phyloP scores from a whole-genome alignment of 1,140 invertebrate species.

The Trialeurodes vaporariorum region DNA sequence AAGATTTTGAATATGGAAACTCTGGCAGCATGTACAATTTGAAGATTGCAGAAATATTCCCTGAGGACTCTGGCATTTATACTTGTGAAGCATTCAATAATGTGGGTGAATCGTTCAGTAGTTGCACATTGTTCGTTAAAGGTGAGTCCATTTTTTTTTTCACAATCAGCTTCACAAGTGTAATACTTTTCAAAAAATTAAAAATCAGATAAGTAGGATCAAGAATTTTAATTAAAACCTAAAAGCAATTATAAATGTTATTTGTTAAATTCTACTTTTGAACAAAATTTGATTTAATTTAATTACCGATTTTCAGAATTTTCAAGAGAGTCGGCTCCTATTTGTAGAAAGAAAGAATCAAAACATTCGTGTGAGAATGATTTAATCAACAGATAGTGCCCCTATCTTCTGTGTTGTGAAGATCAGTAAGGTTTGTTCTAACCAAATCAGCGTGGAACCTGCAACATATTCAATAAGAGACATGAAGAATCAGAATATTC shows the following conservation, averaged over 20 bases:
- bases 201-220: not conserved
- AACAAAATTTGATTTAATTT: not conserved
- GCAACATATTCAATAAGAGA: too few relatives aligned
- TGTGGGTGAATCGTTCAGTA: constrained; percentile 83
- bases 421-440: not conserved
- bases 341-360: too few relatives aligned
- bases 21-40: constrained; percentile 84
- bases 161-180: not conserved
- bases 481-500: too few relatives aligned
- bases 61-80: constrained; percentile 85
- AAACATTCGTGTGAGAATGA: too few relatives aligned
- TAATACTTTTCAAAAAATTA: constrained; percentile 5
- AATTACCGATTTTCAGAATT: not conserved
- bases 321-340: not conserved
- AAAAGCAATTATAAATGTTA: not conserved
- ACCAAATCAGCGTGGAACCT: not conserved
- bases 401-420: not conserved
- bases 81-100: constrained; percentile 95
- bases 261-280: not conserved
- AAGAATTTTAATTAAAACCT: not conserved
- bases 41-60: constrained; percentile 87
- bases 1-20: constrained; percentile 87
- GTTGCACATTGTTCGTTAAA: constrained; percentile 69
- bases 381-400: too few relatives aligned
- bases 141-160: constrained; percentile 38